Base-by-base conservation (phyloP, 2,888 invertebrate species). In the Leptinotarsa juncta region DNA sequence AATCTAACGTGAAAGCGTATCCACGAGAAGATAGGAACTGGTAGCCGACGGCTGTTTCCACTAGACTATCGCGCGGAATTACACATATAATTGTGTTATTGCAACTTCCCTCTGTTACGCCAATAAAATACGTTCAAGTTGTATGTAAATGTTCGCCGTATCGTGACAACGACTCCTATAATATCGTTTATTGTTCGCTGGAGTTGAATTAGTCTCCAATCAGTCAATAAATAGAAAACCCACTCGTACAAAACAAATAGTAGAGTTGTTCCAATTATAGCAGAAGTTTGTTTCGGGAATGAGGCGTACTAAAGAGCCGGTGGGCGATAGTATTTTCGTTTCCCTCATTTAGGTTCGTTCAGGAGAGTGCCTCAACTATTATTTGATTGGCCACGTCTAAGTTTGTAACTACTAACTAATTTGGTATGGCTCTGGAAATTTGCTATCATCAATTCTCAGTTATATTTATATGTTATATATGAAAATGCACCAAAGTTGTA, bases 61-160 rank as follows among this genome's bases (percentile, higher is more conserved):
- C 60, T 65, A 74, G 73, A 71, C 71, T 75, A 71, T 79, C 76
- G 74, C 76, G 75, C 72, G 78, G 76, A 79, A 79, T 81, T 78
- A 79, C 75, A 76, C 78, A 77, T 78, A 76, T 81, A 81, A 81
- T 81, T 79, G 79, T 73, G 74, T 81, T 79, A 81, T 79, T 78
- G 76, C 76, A 81, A 74, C 78, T 80, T 79, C 77, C 78, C 73
- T n/a, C 71, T 70, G 65, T 77, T 75, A 65, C 70, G 67, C 57
- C 48, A 48, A 65, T 69, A 51, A 66, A 66, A 71, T 66, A 62
- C 15, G 48, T 51, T 73, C 65, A 49, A 70, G 57, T 65, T 69
- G 60, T 50, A 70, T 65, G 68, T 65, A 76, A 70, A 76, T 77
- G 74, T 70, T 76, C 73, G 65, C 55, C 62, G 71, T 77, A 69